phyloP scores from a whole-genome alignment of 1,140 invertebrate genomes.

The Macrostomum lignano region DNA sequence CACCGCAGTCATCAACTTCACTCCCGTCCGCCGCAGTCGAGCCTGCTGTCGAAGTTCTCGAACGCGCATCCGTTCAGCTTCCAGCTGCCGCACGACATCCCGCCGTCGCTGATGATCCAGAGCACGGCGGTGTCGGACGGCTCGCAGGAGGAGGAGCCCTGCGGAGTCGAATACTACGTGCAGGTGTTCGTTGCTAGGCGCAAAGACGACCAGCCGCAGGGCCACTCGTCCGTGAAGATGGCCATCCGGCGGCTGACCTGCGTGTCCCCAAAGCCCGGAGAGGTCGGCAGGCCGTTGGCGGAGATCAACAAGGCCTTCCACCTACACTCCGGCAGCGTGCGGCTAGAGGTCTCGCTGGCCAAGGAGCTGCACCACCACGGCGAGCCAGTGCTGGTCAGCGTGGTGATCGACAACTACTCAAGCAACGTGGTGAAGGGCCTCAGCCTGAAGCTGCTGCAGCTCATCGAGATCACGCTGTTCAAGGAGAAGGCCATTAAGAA shows the following conservation, averaged over 20 bases:
- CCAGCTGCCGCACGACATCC: slow-evolving; percentile 1
- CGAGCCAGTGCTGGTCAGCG: slow-evolving; percentile 49
- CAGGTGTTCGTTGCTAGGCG: slow-evolving; percentile 45
- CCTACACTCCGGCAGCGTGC: slow-evolving; percentile 57
- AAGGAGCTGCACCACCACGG: slow-evolving; percentile 61
- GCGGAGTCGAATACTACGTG: slow-evolving; percentile 48
- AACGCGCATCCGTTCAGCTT: background rate
- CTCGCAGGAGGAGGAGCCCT: slow-evolving; percentile 38
- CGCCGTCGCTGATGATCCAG: background rate
- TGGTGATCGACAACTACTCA: slow-evolving; percentile 54
- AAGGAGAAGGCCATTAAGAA: background rate
- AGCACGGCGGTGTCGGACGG: background rate
- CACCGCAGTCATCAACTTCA: no score
- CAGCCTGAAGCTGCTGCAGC: slow-evolving; percentile 25
- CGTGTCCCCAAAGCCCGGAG: slow-evolving; percentile 35
- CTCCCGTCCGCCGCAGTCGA: background rate
- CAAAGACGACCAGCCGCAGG: slow-evolving; percentile 48
- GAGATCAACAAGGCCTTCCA: slow-evolving; percentile 63
- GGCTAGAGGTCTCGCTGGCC: slow-evolving; percentile 53
- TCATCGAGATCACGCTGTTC: background rate
- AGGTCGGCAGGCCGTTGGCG: slow-evolving; percentile 39
- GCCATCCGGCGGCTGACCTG: slow-evolving; percentile 54
- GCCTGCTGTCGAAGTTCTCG: background rate
- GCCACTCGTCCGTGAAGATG: slow-evolving; percentile 43
- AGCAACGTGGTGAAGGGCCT: slow-evolving; percentile 57